Percentiles rank a stretch among this genome's conserved stretches.
Conservation (phyloP, 2,797 vertebrate species). For the Danio aesculapii region DNA sequence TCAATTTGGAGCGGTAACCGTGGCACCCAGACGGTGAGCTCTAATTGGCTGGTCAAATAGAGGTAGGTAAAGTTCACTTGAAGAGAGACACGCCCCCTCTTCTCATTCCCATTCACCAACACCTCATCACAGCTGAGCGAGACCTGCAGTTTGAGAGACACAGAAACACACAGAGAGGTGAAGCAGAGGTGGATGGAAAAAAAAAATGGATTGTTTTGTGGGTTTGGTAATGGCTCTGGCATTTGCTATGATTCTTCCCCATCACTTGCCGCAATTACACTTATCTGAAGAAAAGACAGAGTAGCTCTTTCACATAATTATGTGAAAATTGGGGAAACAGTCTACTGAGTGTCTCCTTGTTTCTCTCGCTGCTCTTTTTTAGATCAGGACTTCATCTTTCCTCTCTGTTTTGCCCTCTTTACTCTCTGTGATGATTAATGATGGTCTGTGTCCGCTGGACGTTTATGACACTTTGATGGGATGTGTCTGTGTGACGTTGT, state of each 20-base stretch:
- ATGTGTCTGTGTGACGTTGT: constrained; percentile 40
- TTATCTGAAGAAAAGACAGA: constrained; percentile 1
- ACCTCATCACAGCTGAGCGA: constrained; percentile 88
- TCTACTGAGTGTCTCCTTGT: background rate
- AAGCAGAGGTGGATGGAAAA: background rate
- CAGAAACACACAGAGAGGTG: constrained; percentile 1
- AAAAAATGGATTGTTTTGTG: constrained; percentile 12
- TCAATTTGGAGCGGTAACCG: constrained; percentile 93
- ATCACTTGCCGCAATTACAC: constrained; percentile 12
- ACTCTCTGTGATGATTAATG: constrained; percentile 49
- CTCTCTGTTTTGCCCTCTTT: constrained; percentile 25
- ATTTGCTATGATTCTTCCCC: background rate
- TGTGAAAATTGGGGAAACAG: constrained; percentile 10
- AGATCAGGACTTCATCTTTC: constrained; percentile 5
- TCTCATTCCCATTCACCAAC: constrained; percentile 94
- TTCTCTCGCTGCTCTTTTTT: background rate
- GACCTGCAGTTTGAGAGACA: constrained; percentile 76
- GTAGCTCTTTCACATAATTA: constrained; percentile 3
- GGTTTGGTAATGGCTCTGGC: constrained; percentile 23
- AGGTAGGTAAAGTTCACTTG: constrained; percentile 93
- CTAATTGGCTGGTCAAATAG: constrained; percentile 90
- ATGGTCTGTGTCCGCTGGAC: constrained; percentile 30
- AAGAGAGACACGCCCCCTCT: constrained; percentile 89
- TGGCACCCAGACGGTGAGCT: constrained; percentile 91
- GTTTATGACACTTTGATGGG: constrained; percentile 40